Base-by-base conservation (phyloP, 2,888 invertebrate species). In the Drosophila kanekoi region DNA sequence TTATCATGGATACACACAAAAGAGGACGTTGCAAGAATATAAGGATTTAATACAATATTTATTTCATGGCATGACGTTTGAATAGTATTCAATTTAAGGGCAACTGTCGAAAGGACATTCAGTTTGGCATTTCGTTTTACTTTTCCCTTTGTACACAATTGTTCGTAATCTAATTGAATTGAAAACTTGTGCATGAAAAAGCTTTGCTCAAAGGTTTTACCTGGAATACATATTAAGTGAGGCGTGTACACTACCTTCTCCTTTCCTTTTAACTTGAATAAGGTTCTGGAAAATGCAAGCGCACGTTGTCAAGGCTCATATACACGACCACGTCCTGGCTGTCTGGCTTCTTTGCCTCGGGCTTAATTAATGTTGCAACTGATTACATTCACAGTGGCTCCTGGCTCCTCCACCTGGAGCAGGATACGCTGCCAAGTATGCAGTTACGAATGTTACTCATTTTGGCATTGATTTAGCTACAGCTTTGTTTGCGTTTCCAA, bases 291-390 rank as follows among this genome's bases (percentile, higher is more conserved):
- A 57, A 67, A 75, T 71, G 72, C 72, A 71, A 45, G 68, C 44
- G 52, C 86, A 89, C 82, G 72, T 84, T 65, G 66, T 37, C 59
- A 33, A 49, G 58, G 48, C 44, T 40, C 63, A 38, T 40, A 37
- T 20, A 45, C 48, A 75, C 32, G 35, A 43, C 35, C 69, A 57
- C 52, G 77, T 76, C 43, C 77, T 41, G 58, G 20, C 32, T 68
- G 87, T 73, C 75, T 71, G 69, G 44, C 69, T 62, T 61, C 47
- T 10, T 64, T 51, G 59, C 77, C 60, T 72, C 67, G 23, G 73
- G 62, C 64, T 73, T 85, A 89, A 89, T 89, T 89, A 89, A 89
- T 86, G 90, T 62, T 59, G 40, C 45, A 52, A 45, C 69, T 84
- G 72, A 78, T 81, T 81, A 84, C 78, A 66, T 28, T 54, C 38